Evolutionary conservation across 2,888 invertebrate genomes (phyloP).

Genomic region (Minunthozetes semirufus): DNA sequence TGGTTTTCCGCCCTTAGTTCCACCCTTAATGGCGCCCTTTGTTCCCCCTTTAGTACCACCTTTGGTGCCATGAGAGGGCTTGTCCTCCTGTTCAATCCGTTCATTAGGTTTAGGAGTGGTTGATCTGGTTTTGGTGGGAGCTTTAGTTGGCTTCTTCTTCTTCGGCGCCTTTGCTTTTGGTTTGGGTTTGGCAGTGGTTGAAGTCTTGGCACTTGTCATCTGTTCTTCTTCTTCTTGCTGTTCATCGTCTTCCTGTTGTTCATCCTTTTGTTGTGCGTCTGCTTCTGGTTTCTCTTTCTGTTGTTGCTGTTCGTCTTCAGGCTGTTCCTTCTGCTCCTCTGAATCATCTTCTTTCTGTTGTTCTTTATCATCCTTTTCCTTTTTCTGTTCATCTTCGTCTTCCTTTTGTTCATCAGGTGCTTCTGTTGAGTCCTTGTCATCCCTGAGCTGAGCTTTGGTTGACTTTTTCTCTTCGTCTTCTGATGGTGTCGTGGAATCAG

Average conservation of each 20-base stretch:
- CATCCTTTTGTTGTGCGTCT: too few species aligned
- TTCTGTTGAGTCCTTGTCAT: not conserved
- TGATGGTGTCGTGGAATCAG: not conserved
- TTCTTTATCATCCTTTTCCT: slow-evolving; percentile 4
- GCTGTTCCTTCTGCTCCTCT: too few species aligned
- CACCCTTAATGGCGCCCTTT: not conserved
- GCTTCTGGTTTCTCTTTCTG: not conserved
- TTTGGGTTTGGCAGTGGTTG: not conserved
- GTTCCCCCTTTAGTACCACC: not conserved
- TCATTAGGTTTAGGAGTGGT: not conserved
- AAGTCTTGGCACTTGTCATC: not conserved
- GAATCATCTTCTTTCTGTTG: too few species aligned
- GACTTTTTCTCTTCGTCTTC: slow-evolving; percentile 6
- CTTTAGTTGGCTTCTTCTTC: not conserved
- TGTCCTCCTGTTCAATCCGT: not conserved
- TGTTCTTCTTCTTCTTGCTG: slow-evolving; percentile 20
- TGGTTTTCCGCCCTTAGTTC: too few species aligned
- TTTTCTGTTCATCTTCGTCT: not conserved
- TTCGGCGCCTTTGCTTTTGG: not conserved
- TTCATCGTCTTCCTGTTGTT: not conserved
- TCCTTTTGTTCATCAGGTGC: slow-evolving; percentile 26
- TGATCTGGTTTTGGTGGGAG: slow-evolving; percentile 7
- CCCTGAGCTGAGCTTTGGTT: not conserved
- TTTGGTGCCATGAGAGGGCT: not conserved
- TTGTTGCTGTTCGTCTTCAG: not conserved